Conservation (phyloP, 2,888 invertebrate genomes). For the Slavum lentiscoides region DNA sequence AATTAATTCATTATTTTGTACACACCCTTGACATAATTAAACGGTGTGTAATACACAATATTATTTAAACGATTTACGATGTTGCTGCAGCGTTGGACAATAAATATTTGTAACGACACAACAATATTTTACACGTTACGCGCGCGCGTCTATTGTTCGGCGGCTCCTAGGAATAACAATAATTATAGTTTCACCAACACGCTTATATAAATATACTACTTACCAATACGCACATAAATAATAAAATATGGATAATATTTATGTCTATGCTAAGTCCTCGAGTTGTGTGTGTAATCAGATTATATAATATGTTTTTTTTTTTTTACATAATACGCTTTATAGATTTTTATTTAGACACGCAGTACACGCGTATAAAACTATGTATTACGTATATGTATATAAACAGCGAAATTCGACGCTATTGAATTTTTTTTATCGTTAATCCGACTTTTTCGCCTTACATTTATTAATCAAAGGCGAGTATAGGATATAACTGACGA, state of each 20-base stretch:
- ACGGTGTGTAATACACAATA: neutral
- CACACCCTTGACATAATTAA: conserved; percentile 14
- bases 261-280: too few species aligned
- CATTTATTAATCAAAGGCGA: neutral
- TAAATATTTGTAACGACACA: neutral
- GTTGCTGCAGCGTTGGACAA: neutral
- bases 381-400: neutral
- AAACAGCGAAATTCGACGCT: neutral
- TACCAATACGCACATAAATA: too few species aligned
- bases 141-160: neutral
- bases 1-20: neutral
- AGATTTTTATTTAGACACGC: too few species aligned
- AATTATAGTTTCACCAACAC: too few species aligned
- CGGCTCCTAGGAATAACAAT: conserved; percentile 1
- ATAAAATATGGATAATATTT: too few species aligned
- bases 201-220: too few species aligned
- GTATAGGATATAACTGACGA: neutral
- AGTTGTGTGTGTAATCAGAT: too few species aligned
- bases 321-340: neutral
- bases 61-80: neutral
- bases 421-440: neutral
- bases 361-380: too few species aligned
- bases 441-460: neutral
- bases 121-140: neutral
- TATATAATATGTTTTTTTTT: neutral